These are phyloP conservation scores for Maniola hyperantus DNA, from an alignment of 2,888 invertebrate genomes.

Conservation along the genomic window DNA sequence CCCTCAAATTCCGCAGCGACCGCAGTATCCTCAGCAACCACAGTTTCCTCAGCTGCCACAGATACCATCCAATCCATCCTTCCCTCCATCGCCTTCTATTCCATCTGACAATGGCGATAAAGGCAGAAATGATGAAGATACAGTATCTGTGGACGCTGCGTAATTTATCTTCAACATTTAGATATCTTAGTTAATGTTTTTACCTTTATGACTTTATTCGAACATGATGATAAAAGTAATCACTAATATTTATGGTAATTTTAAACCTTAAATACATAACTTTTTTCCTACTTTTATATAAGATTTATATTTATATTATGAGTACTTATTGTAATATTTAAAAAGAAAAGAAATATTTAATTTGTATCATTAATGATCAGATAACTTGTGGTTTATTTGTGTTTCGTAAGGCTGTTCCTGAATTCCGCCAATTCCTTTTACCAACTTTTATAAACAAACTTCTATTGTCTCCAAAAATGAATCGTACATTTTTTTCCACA, in stretches of 20 bases:
- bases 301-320: not conserved
- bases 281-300: slow-evolving; percentile 1
- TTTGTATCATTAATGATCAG: too few species aligned
- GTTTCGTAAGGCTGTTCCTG: too few species aligned
- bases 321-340: too few species aligned
- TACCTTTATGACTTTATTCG: not conserved
- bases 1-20: slow-evolving; percentile 50
- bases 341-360: too few species aligned
- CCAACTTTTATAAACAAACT: too few species aligned
- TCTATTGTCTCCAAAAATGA: too few species aligned
- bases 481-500: not conserved
- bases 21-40: slow-evolving; percentile 47
- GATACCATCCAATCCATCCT: slow-evolving; percentile 40
- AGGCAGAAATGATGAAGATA: slow-evolving; percentile 71
- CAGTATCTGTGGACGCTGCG: slow-evolving; percentile 73
- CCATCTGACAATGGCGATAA: slow-evolving; percentile 49
- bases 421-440: too few species aligned
- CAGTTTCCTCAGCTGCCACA: slow-evolving; percentile 48
- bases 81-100: slow-evolving; percentile 47
- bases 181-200: not conserved
- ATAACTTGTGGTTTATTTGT: too few species aligned
- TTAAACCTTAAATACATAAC: not conserved
- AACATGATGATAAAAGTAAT: not conserved
- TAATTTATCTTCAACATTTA: slow-evolving; percentile 24
- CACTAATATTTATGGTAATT: not conserved